Base-by-base conservation (phyloP, 2,797 vertebrate genomes). In the Epinephelus coioides region DNA sequence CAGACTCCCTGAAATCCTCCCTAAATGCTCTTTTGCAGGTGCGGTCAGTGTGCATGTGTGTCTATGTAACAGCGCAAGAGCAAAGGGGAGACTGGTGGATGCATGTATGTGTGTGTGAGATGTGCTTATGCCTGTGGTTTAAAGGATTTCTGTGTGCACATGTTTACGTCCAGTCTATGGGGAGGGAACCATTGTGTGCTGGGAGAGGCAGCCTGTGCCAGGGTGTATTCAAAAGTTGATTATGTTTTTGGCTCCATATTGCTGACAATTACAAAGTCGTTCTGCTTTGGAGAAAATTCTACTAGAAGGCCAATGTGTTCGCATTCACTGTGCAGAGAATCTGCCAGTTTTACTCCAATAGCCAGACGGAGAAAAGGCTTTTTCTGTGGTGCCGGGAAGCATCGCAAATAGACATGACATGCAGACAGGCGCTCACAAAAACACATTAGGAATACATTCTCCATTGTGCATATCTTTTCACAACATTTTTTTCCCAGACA, bases 191-290 rank as follows among this genome's bases (percentile, higher is more conserved):
- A 79, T 81, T 84, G 77, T 81, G 57, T 73, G 34, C 47, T 5
- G 53, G 44, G 51, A 71, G 57, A 74, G 60, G 77, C 74, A 4
- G 17, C 30, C 40, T 49, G 49, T 82, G 75, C 82, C 86, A 79
- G 53, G 23, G 69, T 69, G 70, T 68, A 84, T 86, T 86, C 77
- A 88, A 80, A 86, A 90, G 79, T 83, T 88, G 73, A 88, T 89
- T 91, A 81, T 86, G 75, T 88, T 90, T 90, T 88, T 90, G 68
- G 72, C 77, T 82, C 75, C 34, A 44, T 86, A 73, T 67, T 67
- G 64, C 82, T 84, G 84, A 89, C 85, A 89, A 88, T 90, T 86
- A 77, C 77, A 87, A 90, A 90, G 88, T 82, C 64, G 46, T 85
- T 89, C 72, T 86, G 78, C 83, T 84, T 87, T 76, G 65, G 77